phyloP scores from a whole-genome alignment of 2,888 invertebrate species.

The Salticus scenicus region DNA sequence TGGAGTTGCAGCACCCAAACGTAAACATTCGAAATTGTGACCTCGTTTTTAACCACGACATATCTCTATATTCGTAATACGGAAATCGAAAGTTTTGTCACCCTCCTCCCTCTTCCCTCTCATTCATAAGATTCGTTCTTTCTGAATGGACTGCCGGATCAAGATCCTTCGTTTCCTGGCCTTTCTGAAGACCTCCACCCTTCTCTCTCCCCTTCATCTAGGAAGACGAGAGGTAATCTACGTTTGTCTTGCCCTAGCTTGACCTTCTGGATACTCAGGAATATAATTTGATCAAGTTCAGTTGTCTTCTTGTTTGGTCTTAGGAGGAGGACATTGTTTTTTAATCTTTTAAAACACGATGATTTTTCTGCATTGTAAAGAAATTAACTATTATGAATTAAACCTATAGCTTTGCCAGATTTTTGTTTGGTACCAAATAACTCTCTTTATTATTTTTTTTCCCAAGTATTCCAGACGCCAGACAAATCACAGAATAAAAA shows the following conservation, averaged over 20 bases:
- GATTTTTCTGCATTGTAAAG: no score
- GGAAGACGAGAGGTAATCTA: neutral
- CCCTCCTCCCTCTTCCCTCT: neutral
- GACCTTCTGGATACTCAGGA: neutral
- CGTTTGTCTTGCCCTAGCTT: neutral
- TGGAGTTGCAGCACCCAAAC: neutral
- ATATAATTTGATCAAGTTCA: no score
- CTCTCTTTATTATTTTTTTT: no score
- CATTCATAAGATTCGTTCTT: constrained; percentile 4
- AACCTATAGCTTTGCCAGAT: no score
- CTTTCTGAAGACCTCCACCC: neutral
- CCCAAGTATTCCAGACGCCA: no score
- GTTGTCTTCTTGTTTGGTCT: no score
- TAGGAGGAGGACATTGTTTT: no score
- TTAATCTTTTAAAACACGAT: no score
- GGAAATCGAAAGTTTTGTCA: constrained; percentile 3
- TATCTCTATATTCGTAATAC: constrained; percentile 10
- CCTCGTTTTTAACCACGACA: neutral
- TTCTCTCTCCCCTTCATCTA: neutral
- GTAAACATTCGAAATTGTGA: constrained; percentile 15
- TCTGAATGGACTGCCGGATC: constrained; percentile 15
- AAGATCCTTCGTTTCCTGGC: constrained; percentile 17
- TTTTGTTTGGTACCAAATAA: no score
- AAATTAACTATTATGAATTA: no score
- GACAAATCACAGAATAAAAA: no score